Conservation (phyloP, 92 coral and sea anemone genomes). For the Heliopora coerulea region DNA sequence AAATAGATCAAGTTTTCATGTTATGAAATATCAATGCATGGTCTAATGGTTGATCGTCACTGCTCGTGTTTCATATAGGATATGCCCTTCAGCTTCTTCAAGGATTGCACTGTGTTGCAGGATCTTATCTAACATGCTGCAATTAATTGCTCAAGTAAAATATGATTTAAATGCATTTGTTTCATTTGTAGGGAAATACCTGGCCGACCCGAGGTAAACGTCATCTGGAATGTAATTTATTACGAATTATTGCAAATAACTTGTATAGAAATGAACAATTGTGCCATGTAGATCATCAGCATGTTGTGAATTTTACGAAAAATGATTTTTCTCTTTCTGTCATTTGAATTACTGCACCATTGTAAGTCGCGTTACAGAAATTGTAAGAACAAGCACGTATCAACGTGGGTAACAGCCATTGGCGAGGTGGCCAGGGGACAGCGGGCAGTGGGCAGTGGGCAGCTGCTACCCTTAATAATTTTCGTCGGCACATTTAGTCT, state of each 20-base stretch:
- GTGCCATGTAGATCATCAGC: not conserved
- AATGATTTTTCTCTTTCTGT: not conserved
- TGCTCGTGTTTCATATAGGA: no score
- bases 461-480: no score
- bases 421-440: not conserved
- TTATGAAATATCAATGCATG: no score
- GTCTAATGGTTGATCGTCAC: no score
- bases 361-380: not conserved
- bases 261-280: constrained; percentile 35
- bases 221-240: constrained; percentile 29
- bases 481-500: no score
- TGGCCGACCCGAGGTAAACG: constrained; percentile 61
- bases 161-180: not conserved
- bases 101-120: no score
- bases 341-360: not conserved
- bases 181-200: constrained; percentile 78
- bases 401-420: not conserved
- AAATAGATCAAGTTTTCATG: no score
- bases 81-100: no score
- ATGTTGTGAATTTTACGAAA: constrained; percentile 6
- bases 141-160: not conserved
- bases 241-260: constrained; percentile 36
- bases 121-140: not conserved
- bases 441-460: not conserved
- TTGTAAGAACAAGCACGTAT: not conserved